Conservation (phyloP, 2,888 invertebrate genomes). For the Spodoptera exigua region DNA sequence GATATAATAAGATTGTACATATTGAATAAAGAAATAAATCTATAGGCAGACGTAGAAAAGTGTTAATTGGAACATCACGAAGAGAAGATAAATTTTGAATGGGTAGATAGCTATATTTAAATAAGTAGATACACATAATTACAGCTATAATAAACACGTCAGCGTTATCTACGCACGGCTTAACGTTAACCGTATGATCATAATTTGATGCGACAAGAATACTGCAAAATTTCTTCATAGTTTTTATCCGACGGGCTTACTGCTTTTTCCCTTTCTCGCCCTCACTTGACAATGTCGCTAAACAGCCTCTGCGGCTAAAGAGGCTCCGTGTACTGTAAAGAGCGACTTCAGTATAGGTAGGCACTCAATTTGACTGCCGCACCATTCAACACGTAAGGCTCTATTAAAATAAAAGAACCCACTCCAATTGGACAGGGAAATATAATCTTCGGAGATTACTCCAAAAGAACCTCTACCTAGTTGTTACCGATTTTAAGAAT, state of each 20-base stretch:
- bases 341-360: slow-evolving; percentile 10
- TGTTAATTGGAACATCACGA: slow-evolving; percentile 43
- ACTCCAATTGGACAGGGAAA: slow-evolving; percentile 4
- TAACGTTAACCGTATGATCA: slow-evolving; percentile 5
- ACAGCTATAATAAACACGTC: slow-evolving; percentile 9
- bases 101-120: slow-evolving; percentile 10
- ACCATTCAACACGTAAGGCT: slow-evolving; percentile 19
- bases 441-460: slow-evolving; percentile 1
- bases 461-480: slow-evolving; percentile 60
- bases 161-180: slow-evolving; percentile 14
- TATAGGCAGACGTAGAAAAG: slow-evolving; percentile 1
- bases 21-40: background rate
- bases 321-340: slow-evolving; percentile 14
- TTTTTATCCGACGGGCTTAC: slow-evolving; percentile 6
- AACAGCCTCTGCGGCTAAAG: slow-evolving; percentile 35
- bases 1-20: background rate
- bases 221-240: slow-evolving; percentile 1
- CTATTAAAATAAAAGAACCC: slow-evolving; percentile 3
- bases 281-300: slow-evolving; percentile 22
- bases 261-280: background rate
- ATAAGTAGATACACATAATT: background rate
- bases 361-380: slow-evolving; percentile 9
- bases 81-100: slow-evolving; percentile 21
- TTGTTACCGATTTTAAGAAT: slow-evolving; percentile 62
- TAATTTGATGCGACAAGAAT: slow-evolving; percentile 6